phyloP scores from a whole-genome alignment of 2,113 vertebrate genomes.

The Hydropotes inermis region DNA sequence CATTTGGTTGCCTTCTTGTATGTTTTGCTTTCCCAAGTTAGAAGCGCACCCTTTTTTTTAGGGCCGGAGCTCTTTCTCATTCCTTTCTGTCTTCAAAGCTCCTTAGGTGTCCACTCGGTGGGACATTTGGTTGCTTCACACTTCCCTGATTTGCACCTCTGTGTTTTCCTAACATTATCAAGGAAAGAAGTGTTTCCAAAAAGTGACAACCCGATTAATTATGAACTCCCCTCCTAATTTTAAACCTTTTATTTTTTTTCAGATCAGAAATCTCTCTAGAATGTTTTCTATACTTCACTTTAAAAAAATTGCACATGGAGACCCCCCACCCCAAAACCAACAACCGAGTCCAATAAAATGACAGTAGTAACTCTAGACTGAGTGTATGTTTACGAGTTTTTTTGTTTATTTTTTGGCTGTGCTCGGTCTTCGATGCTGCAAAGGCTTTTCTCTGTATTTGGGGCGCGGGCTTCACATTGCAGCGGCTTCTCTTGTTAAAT shows the following conservation, averaged over 20 bases:
- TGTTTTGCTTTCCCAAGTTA: neutral
- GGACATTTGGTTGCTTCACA: neutral
- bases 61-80: too few species aligned
- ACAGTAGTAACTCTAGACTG: neutral
- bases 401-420: neutral
- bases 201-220: neutral
- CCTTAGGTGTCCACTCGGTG: neutral
- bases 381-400: fast-evolving
- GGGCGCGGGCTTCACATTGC: neutral
- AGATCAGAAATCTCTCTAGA: neutral
- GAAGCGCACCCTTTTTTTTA: neutral
- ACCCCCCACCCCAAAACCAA: neutral
- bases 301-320: neutral
- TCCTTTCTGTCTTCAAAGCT: neutral
- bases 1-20: neutral
- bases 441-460: neutral
- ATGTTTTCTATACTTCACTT: neutral
- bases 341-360: neutral
- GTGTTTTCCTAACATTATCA: neutral
- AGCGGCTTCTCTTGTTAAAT: neutral
- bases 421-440: neutral
- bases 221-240: neutral
- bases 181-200: neutral
- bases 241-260: neutral
- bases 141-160: neutral